Evolutionary conservation across 2,113 vertebrate species (phyloP).

Genomic region (Phalacrocorax brasilianus): DNA sequence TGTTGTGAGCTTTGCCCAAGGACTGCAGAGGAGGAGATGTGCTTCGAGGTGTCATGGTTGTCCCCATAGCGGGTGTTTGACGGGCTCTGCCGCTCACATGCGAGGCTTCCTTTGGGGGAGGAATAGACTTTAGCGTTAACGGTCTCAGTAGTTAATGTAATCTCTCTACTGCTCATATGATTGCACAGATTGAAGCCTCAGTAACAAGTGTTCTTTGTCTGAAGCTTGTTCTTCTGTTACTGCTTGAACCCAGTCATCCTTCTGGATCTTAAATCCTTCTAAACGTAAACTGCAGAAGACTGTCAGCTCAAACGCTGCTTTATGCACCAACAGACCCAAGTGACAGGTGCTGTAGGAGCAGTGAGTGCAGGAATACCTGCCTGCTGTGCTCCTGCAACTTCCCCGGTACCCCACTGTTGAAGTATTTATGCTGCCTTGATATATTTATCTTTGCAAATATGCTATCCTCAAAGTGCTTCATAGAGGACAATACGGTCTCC

Average conservation of each 20-base stretch:
- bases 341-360: not conserved
- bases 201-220: not conserved
- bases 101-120: rapidly evolving
- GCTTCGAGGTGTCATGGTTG: rapidly evolving
- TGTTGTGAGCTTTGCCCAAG: not conserved
- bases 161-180: rapidly evolving
- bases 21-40: rapidly evolving
- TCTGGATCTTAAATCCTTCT: not conserved
- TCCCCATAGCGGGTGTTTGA: rapidly evolving
- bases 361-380: not conserved
- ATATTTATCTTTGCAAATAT: not conserved
- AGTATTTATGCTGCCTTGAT: too few species aligned
- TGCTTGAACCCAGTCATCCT: not conserved
- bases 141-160: not conserved
- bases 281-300: not conserved
- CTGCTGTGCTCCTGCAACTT: not conserved
- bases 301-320: rapidly evolving
- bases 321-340: rapidly evolving
- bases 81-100: rapidly evolving
- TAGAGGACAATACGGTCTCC: rapidly evolving
- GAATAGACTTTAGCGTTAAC: rapidly evolving
- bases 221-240: not conserved
- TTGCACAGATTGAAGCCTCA: rapidly evolving
- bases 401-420: not conserved
- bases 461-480: not conserved